Evolutionary conservation across 2,888 invertebrate species (phyloP), one percentile per base, ranked within the genome.

Genomic region (Leucoptera coffeella): DNA sequence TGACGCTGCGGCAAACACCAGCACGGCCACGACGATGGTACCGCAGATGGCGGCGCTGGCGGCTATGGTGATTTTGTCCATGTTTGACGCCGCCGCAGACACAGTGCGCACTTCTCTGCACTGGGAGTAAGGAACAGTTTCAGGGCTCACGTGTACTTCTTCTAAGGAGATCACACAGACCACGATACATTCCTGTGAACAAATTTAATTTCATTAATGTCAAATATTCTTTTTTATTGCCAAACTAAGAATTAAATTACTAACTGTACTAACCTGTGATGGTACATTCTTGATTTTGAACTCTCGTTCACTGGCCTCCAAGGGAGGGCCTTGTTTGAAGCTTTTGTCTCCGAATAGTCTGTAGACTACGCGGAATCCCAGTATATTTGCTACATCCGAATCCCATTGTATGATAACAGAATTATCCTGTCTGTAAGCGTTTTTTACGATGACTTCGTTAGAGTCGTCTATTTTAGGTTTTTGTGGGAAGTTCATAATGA

Each of bases 61-160:
- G 13, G 88, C 91, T 44, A 93, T 93, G 27, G 93, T 92, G 45
- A 93, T 90, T 59, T 91, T 92, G 65, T 93, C 93, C 87, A 92
- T 90, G 61, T 90, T 88, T 29, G 88, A 85, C 27, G 87, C 82
- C 24, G 85, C 82, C 11, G 87, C 81, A 25, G 83, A 78, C 25
- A 85, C 85, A 3, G 90, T 91, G 34, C 91, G 80, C 29, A 92
- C 86, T 64, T 93, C 93, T 28, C 88, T 79, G 47, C 93, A 93
- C 58, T 89, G 92, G 32, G 76, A 75, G 60, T 83, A 86, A 25
- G 88, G 90, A 33, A 90, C 88, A 36, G 80, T 84, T 42, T 88
- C 86, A 19, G 90, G 89, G 29, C 85, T 86, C n/a, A 89, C 82
- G 56, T 85, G 83, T 31, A 85, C 79, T 52, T 91, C 91, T 60